phyloP scores from a whole-genome alignment of 2,888 invertebrate species.

The Rhamnusium bicolor region DNA sequence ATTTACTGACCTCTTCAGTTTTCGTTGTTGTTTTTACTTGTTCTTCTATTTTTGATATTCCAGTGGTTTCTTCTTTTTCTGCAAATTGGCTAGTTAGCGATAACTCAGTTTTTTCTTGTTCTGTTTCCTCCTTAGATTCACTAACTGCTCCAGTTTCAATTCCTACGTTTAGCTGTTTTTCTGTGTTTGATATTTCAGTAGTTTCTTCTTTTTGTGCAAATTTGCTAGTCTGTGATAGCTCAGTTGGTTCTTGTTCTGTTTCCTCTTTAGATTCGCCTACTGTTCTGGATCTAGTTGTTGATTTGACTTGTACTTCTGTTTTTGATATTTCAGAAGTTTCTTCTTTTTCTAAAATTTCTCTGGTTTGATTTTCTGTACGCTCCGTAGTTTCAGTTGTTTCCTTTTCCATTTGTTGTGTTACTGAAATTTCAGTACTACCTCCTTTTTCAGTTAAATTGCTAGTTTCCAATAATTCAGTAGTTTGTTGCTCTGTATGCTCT shows the following conservation, averaged over 20 bases:
- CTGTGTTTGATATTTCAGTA: background rate
- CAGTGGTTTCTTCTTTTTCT: background rate
- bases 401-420: background rate
- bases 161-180: background rate
- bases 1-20: too few species aligned
- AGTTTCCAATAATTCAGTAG: background rate
- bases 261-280: background rate
- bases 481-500: conserved; percentile 4
- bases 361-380: background rate
- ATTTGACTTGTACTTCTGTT: background rate
- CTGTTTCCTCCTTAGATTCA: too few species aligned
- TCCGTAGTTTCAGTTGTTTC: background rate
- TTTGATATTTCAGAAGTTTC: background rate
- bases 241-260: background rate
- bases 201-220: background rate
- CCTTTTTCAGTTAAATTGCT: background rate
- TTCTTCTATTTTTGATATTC: conserved; percentile 1
- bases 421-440: background rate
- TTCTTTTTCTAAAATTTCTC: background rate
- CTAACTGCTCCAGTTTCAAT: background rate
- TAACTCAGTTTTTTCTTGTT: too few species aligned
- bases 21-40: too few species aligned
- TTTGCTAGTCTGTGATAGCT: background rate
- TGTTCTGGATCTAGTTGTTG: background rate
- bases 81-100: too few species aligned